phyloP scores from a whole-genome alignment of 2,113 vertebrate species.

The Ranitomeya imitator region DNA sequence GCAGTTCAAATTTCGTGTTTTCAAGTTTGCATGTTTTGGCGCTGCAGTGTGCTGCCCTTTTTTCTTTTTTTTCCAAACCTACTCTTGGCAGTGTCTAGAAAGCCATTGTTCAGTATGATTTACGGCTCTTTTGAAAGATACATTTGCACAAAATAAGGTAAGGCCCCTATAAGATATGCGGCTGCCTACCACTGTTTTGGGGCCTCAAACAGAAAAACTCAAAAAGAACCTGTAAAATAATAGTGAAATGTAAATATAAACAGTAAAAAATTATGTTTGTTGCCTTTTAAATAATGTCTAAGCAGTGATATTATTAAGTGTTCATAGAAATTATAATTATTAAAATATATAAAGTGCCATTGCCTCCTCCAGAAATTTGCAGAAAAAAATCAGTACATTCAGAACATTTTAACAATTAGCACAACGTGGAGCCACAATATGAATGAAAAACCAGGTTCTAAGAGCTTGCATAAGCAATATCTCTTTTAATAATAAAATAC shows the following conservation, averaged over 20 bases:
- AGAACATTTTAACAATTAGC: slow-evolving; percentile 15
- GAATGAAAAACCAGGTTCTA: not conserved
- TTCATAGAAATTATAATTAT: not conserved
- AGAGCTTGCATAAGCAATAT: not conserved
- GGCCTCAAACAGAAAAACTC: not conserved
- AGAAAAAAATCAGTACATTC: slow-evolving; percentile 1
- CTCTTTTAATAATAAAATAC: not conserved
- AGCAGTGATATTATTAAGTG: not conserved
- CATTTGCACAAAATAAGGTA: not conserved
- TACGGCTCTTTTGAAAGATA: too few species aligned
- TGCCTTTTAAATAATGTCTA: not conserved
- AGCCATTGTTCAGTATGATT: too few species aligned
- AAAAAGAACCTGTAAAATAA: not conserved
- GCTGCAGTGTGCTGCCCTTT: too few species aligned
- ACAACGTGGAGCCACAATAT: slow-evolving; percentile 11
- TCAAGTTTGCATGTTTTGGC: too few species aligned
- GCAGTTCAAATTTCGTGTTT: too few species aligned
- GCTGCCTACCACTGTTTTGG: not conserved
- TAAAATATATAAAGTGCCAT: not conserved
- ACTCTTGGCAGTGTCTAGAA: too few species aligned
- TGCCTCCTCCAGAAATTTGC: not conserved
- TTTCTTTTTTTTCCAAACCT: too few species aligned
- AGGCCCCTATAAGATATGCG: not conserved
- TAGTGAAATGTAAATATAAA: not conserved
- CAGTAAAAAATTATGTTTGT: not conserved